Conservation (phyloP, 2,797 vertebrate species). For the Betta splendens region DNA sequence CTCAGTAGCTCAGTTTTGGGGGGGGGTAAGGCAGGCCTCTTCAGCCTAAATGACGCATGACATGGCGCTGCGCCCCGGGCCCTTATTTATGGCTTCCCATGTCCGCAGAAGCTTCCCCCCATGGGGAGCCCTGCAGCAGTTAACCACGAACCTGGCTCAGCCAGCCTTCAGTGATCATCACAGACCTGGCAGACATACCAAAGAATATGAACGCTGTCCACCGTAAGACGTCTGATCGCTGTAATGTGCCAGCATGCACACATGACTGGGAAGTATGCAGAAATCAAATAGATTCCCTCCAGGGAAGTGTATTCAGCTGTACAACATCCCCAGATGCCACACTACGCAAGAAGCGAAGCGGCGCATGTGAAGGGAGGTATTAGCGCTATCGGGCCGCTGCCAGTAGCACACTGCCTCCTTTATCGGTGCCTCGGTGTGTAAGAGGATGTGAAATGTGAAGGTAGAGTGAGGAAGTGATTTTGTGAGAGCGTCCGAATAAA, state of each 20-base stretch:
- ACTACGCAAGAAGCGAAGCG: slow-evolving; percentile 49
- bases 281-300: slow-evolving; percentile 56
- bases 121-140: slow-evolving; percentile 67
- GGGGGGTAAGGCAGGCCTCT: slow-evolving; percentile 79
- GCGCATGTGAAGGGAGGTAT: slow-evolving; percentile 67
- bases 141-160: slow-evolving; percentile 62
- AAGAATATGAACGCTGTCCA: slow-evolving; percentile 32
- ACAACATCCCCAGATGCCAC: slow-evolving; percentile 38
- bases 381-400: slow-evolving; percentile 58
- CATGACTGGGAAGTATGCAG: slow-evolving; percentile 41
- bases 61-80: slow-evolving; percentile 76
- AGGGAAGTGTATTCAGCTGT: slow-evolving; percentile 54
- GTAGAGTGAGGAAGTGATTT: slow-evolving; percentile 75
- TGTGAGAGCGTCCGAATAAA: slow-evolving; percentile 67
- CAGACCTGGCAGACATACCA: slow-evolving; percentile 41
- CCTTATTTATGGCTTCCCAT: slow-evolving; percentile 86
- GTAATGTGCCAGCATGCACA: slow-evolving; percentile 47
- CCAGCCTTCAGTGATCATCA: slow-evolving; percentile 52
- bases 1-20: slow-evolving; percentile 69
- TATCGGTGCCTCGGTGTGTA: slow-evolving; percentile 73
- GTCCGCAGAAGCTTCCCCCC: slow-evolving; percentile 78
- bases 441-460: slow-evolving; percentile 81
- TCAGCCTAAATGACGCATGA: slow-evolving; percentile 81
- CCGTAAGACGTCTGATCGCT: slow-evolving; percentile 46
- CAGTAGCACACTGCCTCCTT: slow-evolving; percentile 73